phyloP scores from a whole-genome alignment of 2,888 invertebrate genomes.

The Copidosoma aretas region DNA sequence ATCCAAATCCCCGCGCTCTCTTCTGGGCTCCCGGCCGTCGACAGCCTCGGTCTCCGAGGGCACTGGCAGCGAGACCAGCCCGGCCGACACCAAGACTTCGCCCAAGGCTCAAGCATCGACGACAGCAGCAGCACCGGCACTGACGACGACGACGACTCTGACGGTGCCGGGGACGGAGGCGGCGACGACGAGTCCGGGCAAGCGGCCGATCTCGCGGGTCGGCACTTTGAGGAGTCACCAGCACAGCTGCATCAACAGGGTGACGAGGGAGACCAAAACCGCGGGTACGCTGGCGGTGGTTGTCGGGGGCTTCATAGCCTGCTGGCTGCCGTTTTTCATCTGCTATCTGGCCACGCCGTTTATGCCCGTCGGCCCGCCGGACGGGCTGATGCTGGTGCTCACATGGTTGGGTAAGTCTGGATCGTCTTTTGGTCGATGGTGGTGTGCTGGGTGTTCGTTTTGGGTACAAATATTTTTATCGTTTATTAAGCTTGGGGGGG shows the following conservation, averaged over 20 bases:
- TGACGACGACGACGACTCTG: neutral
- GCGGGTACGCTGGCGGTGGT: constrained; percentile 87
- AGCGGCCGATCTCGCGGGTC: constrained; percentile 16
- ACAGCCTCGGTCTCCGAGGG: constrained; percentile 32
- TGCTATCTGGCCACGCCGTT: constrained; percentile 84
- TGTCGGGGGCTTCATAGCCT: constrained; percentile 86
- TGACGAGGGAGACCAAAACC: constrained; percentile 83
- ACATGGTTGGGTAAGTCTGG: constrained; percentile 82
- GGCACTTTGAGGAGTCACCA: constrained; percentile 48
- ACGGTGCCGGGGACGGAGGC: constrained; percentile 2
- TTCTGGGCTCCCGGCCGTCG: constrained; percentile 25
- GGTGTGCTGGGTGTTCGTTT: too few species aligned
- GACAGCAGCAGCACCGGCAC: neutral
- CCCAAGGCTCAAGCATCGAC: neutral
- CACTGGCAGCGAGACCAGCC: constrained; percentile 17
- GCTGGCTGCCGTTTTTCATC: constrained; percentile 88
- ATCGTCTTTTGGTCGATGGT: too few species aligned
- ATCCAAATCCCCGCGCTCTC: constrained; percentile 17
- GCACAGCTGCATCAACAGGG: constrained; percentile 57
- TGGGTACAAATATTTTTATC: too few species aligned
- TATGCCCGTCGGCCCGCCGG: constrained; percentile 65
- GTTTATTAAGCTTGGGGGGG: too few species aligned
- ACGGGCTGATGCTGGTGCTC: constrained; percentile 72
- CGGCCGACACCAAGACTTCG: neutral
- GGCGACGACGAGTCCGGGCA: constrained; percentile 12